phyloP scores from a whole-genome alignment of 2,797 vertebrate genomes.

The Lophotriccus pileatus region DNA sequence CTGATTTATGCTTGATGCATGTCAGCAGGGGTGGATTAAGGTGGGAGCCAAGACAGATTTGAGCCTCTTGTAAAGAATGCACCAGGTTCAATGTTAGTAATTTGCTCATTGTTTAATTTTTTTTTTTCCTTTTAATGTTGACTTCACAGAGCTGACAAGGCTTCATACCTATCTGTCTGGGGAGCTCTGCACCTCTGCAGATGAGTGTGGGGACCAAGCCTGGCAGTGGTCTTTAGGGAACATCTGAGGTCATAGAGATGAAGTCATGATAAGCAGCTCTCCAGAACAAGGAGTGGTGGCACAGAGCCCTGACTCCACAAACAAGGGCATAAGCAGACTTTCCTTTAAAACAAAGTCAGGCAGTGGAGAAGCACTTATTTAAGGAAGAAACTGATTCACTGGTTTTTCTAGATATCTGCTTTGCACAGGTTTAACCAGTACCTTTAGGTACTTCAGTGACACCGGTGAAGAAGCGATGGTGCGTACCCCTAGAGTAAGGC shows the following conservation, averaged over 20 bases:
- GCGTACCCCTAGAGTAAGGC: not conserved
- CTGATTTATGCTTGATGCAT: constrained; percentile 1
- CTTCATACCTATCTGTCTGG: not conserved
- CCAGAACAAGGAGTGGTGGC: not conserved
- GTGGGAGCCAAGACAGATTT: not conserved
- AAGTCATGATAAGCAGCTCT: not conserved
- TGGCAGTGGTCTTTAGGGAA: not conserved
- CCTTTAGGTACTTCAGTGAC: not conserved
- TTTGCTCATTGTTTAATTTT: not conserved
- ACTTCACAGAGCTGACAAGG: not conserved
- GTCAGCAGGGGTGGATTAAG: constrained; percentile 1
- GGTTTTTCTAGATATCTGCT: not conserved
- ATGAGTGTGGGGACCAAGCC: not conserved
- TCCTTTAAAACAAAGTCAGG: not conserved
- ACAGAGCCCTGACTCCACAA: not conserved
- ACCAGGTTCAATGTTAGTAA: not conserved
- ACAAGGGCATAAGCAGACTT: not conserved
- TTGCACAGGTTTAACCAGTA: not conserved
- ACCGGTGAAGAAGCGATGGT: not conserved
- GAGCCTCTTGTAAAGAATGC: not conserved
- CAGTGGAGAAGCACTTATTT: not conserved
- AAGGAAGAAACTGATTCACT: not conserved
- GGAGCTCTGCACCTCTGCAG: not conserved
- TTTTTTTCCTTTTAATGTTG: not conserved
- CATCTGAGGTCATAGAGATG: not conserved